Evolutionary conservation across 1,140 invertebrate species (phyloP).

Genomic region (Stegodyphus mimosarum): DNA sequence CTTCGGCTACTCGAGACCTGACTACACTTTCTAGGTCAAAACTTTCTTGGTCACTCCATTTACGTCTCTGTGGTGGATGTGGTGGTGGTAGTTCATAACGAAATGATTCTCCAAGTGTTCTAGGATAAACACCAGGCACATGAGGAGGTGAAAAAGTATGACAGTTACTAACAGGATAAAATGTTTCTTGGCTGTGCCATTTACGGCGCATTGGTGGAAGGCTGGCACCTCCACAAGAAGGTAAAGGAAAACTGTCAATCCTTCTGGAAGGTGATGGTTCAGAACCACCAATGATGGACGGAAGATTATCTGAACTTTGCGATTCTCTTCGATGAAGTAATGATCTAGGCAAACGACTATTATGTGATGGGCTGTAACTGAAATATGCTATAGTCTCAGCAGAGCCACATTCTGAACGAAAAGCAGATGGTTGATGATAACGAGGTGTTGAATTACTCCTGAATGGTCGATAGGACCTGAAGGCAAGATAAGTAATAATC

Average conservation of each 20-base stretch:
- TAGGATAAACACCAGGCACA: constrained; percentile 45
- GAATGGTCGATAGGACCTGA: constrained; percentile 28
- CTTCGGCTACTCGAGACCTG: constrained; percentile 26
- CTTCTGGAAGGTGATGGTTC: constrained; percentile 29
- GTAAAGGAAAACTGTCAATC: not conserved
- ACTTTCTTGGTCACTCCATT: constrained; percentile 61
- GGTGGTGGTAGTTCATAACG: constrained; percentile 1
- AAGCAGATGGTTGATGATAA: constrained; percentile 44
- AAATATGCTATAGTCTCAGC: constrained; percentile 39
- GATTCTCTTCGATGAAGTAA: constrained; percentile 36
- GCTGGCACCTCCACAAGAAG: not conserved
- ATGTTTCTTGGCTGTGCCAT: constrained; percentile 60
- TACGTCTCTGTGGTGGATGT: constrained; percentile 13
- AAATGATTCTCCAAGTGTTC: constrained; percentile 6
- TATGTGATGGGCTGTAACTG: constrained; percentile 19
- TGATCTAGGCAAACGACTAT: not conserved
- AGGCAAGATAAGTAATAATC: too few species aligned
- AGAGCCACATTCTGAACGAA: constrained; percentile 42
- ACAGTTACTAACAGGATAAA: constrained; percentile 1
- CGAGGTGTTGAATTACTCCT: constrained; percentile 51
- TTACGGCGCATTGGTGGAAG: constrained; percentile 51
- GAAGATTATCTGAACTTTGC: constrained; percentile 51
- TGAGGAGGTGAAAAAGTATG: constrained; percentile 36
- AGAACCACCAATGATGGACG: constrained; percentile 54
- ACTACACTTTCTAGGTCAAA: constrained; percentile 56